Evolutionary conservation across 2,888 invertebrate species (phyloP), one percentile per base, ranked within the genome.

Genomic region (Polia nebulosa): DNA sequence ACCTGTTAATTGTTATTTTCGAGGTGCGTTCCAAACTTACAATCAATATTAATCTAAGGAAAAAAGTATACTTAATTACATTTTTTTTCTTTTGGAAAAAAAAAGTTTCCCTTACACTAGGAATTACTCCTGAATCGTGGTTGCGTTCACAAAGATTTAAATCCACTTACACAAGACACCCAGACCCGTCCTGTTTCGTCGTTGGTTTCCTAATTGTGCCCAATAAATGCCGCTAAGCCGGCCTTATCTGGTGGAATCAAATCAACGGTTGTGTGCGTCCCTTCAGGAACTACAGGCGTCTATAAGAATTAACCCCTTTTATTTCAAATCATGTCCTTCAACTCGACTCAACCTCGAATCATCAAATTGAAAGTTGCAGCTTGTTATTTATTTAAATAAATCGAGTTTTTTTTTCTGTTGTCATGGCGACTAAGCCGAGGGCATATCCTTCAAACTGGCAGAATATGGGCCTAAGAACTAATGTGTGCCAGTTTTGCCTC

Each of bases 231-330:
- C 29, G 45, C 67, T 52, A 52, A n/a, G 32, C n/a, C n/a, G 39
- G 15, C 3, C 39, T 22, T 76, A 67, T 72, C 72, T 76, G 68
- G 3, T 15, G 76, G 72, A 52, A 76, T 76, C 52, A 67, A 76
- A 67, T 72, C 57, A 53, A 52, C 29, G 39, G 25, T 0, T 22
- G n/a, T 52, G 25, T n/a, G 56, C 32, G 64, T 39, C 13, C 17
- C 47, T 60, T 51, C 22, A 60, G 9, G 17, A 44, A 39, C 68
- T 36, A 29, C 36, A 41, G 13, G 1, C 49, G 39, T 41, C 39
- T 41, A 7, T 3, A 29, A n/a, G n/a, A n/a, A n/a, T 5, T n/a
- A 17, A 4, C 8, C 39, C 39, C 39, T n/a, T 41, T 8, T n/a
- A 41, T 7, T 41, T 8, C 39, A n/a, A 39, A 6, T n/a, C 7